Evolutionary conservation across 2,113 vertebrate genomes (phyloP), one percentile per base, ranked within the genome.

Genomic region (Glaucidium brasilianum): DNA sequence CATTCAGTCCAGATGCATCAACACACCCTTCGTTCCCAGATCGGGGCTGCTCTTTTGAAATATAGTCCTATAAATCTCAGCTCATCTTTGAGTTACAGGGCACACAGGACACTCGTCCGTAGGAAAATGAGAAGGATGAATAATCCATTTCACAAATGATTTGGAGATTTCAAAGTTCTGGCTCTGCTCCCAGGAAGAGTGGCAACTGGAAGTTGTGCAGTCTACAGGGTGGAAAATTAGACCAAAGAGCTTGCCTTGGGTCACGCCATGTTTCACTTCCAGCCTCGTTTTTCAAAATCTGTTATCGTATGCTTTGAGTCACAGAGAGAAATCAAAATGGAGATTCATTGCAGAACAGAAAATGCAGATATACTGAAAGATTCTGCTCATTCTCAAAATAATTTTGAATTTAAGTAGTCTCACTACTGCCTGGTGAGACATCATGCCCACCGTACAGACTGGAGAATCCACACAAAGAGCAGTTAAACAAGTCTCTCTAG

Each of bases 81-180:
- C 85, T 83, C 90, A 6, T 82, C 85, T 68, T 21, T 7, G 37
- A 90, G 75, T 69, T 83, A 76, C 90, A 96, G 94, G 95, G 92
- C 92, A 92, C 64, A 8, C 30, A 95, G 95, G 95, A 97, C 92
- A 20, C 88, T 73, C 19, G 27, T 74, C 90, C 3, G 0, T 41
- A 88, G 90, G 88, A 90, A 73, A 84, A 92, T 0, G 41, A 87
- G 95, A 91, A 80, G 83, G 95, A 81, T 91, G 94, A 94, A 94
- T 91, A 96, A 96, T 87, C 91, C 95, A 95, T 97, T 97, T 96
- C 89, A 95, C 93, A 97, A 96, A 84, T 3, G 76, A 96, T 95
- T 89, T 59, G 64, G 93, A 96, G 96, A 96, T 96, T 92, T 95
- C 91, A 67, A 84, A 96, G 91, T 13, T 13, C 89, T 97, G 94